Evolutionary conservation across 2,888 invertebrate genomes (phyloP), one percentile per base, ranked within the genome.

Genomic region (Melikaiella ostensackeni): DNA sequence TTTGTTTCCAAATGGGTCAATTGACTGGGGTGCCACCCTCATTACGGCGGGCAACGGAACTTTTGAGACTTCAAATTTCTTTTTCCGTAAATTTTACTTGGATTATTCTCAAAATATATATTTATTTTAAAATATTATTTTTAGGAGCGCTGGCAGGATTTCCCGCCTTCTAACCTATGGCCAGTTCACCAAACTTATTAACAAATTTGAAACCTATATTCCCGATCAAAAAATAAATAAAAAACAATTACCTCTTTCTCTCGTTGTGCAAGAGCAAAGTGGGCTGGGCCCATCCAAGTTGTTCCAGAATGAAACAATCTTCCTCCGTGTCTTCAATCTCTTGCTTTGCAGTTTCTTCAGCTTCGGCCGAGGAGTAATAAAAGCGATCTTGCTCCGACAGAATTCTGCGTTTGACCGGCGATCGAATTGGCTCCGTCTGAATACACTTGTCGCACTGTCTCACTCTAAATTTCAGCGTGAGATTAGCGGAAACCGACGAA

Each of bases 391-490:
- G 86, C 75, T 91, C 90, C 75, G 89, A 89, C 77, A 91, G 83
- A 80, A 91, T 90, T 79, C 90, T 85, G 66, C 91, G 90, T 82
- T 90, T 91, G 55, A 89, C 85, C 75, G 91, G 90, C 66, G 91
- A 90, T 79, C 91, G 85, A 75, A 89, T 78, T 46, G 91, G 91
- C 81, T 91, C 91, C 55, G 91, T 91, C 86, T 91, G 91, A 74
- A 91, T 88, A 86, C 92, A 92, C 80, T 92, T 92, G 77, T 92
- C 92, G 86, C 93, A 93, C 77, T 91, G 93, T 80, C 92, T 92
- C n/a, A 95, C 92, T 86, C 94, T 93, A 91, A 96, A 96, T 88
- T 96, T 96, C 83, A 96, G 93, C 88, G 90, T 85, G 76, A 87
- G 76, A 76, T 83, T 91, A 84, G 93, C 92, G 85, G 93, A 93